Conservation (phyloP, 2,113 vertebrate genomes). For the Xyliphius kryptos region DNA sequence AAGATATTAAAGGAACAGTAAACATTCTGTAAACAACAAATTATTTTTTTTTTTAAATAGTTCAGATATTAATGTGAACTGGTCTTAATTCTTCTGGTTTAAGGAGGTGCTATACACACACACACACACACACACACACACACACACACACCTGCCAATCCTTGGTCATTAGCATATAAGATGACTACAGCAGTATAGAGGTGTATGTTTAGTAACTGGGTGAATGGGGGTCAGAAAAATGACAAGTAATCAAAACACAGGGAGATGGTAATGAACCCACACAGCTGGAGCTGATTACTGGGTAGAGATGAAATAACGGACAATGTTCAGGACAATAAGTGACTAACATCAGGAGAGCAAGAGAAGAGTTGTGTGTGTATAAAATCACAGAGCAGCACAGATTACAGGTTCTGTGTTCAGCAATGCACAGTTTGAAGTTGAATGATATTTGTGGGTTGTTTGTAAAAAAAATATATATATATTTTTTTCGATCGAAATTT, state of each 20-base stretch:
- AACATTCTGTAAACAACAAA: no score
- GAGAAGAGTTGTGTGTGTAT: not conserved
- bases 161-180: slow-evolving; percentile 15
- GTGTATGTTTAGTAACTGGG: slow-evolving; percentile 8
- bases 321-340: not conserved
- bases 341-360: not conserved
- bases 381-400: not conserved
- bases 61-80: no score
- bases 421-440: no score
- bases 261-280: not conserved
- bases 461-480: no score
- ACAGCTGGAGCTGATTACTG: slow-evolving; percentile 15
- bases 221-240: slow-evolving; percentile 9
- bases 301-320: slow-evolving; percentile 2
- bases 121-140: not conserved
- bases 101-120: no score
- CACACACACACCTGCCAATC: not conserved
- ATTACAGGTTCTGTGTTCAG: not conserved
- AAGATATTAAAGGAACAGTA: no score
- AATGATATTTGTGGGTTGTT: no score
- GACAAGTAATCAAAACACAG: slow-evolving; percentile 27
- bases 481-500: no score
- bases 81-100: no score
- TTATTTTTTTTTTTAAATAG: no score
- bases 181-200: not conserved